A percentile compares a stretch with the other conserved stretches of the same genome.
Conservation (phyloP, 2,113 vertebrate genomes). For the Sciurus niger region DNA sequence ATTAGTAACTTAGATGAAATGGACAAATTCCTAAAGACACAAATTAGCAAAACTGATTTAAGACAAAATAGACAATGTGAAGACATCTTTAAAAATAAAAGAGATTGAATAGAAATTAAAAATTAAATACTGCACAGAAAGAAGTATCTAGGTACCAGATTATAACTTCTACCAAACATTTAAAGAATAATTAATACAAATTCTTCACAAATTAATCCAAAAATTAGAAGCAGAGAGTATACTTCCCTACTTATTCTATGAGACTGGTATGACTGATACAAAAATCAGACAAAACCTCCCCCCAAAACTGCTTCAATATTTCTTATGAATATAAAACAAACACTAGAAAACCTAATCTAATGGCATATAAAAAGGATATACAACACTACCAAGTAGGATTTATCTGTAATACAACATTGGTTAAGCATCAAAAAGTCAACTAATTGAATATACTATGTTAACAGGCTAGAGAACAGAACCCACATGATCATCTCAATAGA, state of each 20-base stretch:
- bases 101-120: not conserved
- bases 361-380: not conserved
- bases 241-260: not conserved
- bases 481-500: not conserved
- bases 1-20: constrained; percentile 12
- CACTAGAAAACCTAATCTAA: not conserved
- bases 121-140: not conserved
- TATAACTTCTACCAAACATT: not conserved
- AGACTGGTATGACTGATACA: not conserved
- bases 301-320: not conserved
- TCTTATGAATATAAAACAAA: constrained; percentile 16
- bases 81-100: not conserved
- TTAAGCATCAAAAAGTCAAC: constrained; percentile 24
- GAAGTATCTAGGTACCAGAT: not conserved
- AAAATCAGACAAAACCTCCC: not conserved
- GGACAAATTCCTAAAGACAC: not conserved
- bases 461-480: not conserved
- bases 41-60: not conserved
- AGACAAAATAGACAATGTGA: not conserved
- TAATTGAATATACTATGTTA: not conserved
- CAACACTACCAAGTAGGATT: not conserved
- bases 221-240: not conserved
- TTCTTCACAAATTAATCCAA: not conserved
- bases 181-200: not conserved
- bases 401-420: not conserved